phyloP scores from a whole-genome alignment of 1,140 invertebrate species.

The Aphelinus atriplicis region DNA sequence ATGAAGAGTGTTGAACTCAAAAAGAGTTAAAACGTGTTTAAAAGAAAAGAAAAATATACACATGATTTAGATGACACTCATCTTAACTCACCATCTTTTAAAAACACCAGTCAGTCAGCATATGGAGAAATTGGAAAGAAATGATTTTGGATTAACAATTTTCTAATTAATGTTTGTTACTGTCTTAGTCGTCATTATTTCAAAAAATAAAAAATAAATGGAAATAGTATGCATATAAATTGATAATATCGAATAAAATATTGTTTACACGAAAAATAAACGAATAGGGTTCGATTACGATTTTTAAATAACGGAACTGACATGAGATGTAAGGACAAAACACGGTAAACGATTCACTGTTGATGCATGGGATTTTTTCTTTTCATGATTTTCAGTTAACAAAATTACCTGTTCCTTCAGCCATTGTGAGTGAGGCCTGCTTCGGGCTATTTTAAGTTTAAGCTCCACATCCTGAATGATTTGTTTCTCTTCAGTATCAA shows the following conservation, averaged over 20 bases:
- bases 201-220: too few relatives aligned
- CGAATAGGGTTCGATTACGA: neutral
- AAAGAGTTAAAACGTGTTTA: slow-evolving; percentile 26
- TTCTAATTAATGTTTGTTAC: slow-evolving; percentile 24
- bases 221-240: too few relatives aligned
- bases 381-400: neutral
- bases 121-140: slow-evolving; percentile 61
- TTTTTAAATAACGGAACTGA: neutral
- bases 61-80: slow-evolving; percentile 49
- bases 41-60: slow-evolving; percentile 47
- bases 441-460: slow-evolving; percentile 87
- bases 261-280: too few relatives aligned
- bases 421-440: slow-evolving; percentile 90
- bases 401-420: slow-evolving; percentile 85
- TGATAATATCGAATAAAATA: too few relatives aligned
- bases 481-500: slow-evolving; percentile 90
- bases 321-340: slow-evolving; percentile 12
- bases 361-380: neutral
- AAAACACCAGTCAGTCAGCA: slow-evolving; percentile 59
- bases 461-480: slow-evolving; percentile 96
- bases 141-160: slow-evolving; percentile 54
- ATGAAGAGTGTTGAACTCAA: neutral
- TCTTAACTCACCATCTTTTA: slow-evolving; percentile 62
- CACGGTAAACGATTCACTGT: slow-evolving; percentile 15
- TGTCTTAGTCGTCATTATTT: slow-evolving; percentile 8